Conservation (phyloP, 2,113 vertebrate genomes). For the Circaetus cinerascens region DNA sequence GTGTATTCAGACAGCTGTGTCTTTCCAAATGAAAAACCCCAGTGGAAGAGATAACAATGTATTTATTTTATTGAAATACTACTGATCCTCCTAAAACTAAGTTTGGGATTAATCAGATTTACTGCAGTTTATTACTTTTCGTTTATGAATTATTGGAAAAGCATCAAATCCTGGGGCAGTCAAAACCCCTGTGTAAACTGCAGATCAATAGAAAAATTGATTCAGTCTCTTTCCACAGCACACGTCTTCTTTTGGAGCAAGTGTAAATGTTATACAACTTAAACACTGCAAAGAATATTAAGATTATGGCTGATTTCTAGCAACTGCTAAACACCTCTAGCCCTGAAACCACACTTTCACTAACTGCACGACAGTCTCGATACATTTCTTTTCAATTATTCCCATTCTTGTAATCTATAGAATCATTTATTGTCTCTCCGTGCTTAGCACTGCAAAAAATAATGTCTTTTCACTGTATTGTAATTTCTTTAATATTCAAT, state of each 20-base stretch:
- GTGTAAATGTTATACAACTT: background rate
- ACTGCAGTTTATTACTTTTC: background rate
- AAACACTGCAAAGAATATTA: background rate
- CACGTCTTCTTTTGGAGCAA: background rate
- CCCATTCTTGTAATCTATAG: accelerated
- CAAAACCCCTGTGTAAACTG: background rate
- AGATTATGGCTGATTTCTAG: background rate
- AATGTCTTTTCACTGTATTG: background rate
- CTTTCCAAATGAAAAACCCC: background rate
- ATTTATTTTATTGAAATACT: background rate
- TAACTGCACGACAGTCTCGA: background rate
- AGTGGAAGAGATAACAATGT: background rate
- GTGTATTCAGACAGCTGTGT: background rate
- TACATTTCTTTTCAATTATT: background rate
- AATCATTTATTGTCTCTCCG: background rate
- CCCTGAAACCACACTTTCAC: background rate
- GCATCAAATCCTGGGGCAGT: background rate
- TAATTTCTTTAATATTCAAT: background rate
- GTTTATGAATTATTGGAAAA: background rate
- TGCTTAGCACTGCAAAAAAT: background rate
- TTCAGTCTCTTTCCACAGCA: background rate
- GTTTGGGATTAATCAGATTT: background rate
- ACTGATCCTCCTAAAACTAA: background rate
- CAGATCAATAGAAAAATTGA: background rate
- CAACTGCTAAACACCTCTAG: background rate